Evolutionary conservation across 2,888 invertebrate genomes (phyloP).

Genomic region (Nomada ruficornis): DNA sequence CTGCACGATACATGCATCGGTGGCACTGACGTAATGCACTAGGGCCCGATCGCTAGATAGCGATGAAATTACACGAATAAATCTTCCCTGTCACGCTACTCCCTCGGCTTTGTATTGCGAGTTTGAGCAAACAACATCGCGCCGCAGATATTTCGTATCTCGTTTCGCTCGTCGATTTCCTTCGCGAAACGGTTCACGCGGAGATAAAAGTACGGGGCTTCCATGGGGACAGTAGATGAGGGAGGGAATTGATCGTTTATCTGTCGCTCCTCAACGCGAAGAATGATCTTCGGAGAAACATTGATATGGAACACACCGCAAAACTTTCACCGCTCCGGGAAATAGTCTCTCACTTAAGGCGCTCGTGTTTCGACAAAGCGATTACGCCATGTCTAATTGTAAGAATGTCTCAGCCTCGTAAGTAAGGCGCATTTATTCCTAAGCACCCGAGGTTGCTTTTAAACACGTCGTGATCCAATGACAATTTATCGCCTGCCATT

Average conservation of each 20-base stretch:
- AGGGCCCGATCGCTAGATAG: too few species aligned
- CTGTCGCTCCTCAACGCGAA: too few species aligned
- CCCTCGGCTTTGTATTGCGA: neutral
- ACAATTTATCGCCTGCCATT: neutral
- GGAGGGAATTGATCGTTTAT: too few species aligned
- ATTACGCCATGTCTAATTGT: neutral
- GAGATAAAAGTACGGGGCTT: too few species aligned
- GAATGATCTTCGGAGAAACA: neutral
- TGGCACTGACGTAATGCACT: too few species aligned
- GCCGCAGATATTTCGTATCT: neutral
- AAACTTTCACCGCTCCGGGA: neutral
- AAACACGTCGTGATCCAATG: neutral
- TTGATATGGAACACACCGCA: slow-evolving; percentile 2
- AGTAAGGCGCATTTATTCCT: slow-evolving; percentile 3
- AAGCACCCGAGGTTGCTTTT: neutral
- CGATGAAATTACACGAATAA: too few species aligned
- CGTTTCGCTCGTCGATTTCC: too few species aligned
- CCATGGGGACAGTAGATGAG: too few species aligned
- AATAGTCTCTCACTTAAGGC: neutral
- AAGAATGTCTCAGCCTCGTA: neutral
- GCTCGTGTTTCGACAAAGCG: neutral
- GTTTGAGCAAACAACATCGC: slow-evolving; percentile 3
- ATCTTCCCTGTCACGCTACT: neutral
- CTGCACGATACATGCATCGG: too few species aligned
- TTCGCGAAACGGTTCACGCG: too few species aligned